Evolutionary conservation across 1,140 invertebrate species (phyloP).

Genomic region (Metopolophium dirhodum): DNA sequence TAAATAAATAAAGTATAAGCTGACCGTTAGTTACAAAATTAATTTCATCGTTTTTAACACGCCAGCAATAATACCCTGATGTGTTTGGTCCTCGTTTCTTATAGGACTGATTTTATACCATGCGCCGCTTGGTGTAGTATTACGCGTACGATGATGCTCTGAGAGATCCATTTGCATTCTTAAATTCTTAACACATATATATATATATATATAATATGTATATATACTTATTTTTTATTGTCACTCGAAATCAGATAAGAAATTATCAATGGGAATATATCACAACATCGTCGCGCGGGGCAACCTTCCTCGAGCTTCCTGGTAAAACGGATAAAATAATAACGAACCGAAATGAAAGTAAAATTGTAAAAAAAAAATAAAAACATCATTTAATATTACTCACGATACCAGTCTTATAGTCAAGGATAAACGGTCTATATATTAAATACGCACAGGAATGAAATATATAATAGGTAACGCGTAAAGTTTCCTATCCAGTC

Average conservation of each 20-base stretch:
- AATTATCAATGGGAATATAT: neutral
- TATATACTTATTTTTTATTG: neutral
- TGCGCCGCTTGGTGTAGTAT: neutral
- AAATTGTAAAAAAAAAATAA: neutral
- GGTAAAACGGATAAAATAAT: neutral
- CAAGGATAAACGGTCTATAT: neutral
- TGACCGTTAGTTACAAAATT: neutral
- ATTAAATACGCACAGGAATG: neutral
- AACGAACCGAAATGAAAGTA: neutral
- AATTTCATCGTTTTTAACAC: neutral
- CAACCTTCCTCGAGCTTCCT: conserved; percentile 20
- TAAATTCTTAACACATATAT: neutral
- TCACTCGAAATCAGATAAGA: neutral
- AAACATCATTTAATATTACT: neutral
- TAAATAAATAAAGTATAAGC: neutral
- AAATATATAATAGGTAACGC: neutral
- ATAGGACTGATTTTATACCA: neutral
- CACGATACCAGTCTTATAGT: neutral
- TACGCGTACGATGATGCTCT: neutral
- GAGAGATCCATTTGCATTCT: neutral
- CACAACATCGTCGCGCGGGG: neutral
- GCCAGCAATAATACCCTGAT: neutral
- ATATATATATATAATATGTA: too few relatives aligned
- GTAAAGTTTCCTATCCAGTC: neutral
- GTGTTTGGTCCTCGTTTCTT: neutral